A percentile compares a stretch with the other conserved stretches of the same genome.
Evolutionary conservation across 1,140 invertebrate species (phyloP).

Genomic region (Pogonognathellus flavescens): DNA sequence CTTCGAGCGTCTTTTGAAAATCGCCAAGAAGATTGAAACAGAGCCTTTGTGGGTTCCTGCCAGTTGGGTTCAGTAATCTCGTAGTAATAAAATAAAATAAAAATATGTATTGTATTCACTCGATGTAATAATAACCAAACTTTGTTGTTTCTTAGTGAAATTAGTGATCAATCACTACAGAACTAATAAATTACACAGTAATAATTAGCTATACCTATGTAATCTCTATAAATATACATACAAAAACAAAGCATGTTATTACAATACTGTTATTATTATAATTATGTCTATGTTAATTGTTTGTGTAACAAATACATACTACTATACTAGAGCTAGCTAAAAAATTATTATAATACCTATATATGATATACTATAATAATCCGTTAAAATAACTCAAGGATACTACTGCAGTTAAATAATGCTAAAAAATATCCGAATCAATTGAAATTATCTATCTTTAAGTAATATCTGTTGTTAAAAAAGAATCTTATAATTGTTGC

Average conservation of each 20-base stretch:
- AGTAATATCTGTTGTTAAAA: not conserved
- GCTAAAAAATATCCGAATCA: not conserved
- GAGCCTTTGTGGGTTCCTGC: conserved; percentile 86
- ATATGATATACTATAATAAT: not conserved
- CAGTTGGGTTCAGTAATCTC: conserved; percentile 45
- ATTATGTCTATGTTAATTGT: not conserved
- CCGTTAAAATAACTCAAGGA: not conserved
- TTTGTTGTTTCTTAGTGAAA: conserved; percentile 15
- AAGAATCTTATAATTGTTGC: too few species aligned
- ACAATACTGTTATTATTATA: not conserved
- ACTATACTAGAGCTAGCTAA: not conserved
- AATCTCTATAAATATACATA: not conserved
- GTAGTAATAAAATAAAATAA: not conserved
- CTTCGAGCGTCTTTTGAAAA: conserved; percentile 86
- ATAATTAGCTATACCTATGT: not conserved
- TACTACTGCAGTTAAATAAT: not conserved
- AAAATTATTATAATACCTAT: not conserved
- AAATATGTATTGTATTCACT: not conserved
- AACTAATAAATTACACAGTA: not conserved
- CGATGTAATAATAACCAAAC: conserved; percentile 17
- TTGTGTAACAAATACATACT: not conserved
- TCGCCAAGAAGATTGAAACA: conserved; percentile 87
- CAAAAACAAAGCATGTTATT: not conserved
- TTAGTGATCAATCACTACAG: not conserved
- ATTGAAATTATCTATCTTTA: not conserved